A percentile compares a stretch with the other conserved stretches of the same genome.
phyloP scores from a whole-genome alignment of 2,113 vertebrate genomes.

The Saguinus midas region DNA sequence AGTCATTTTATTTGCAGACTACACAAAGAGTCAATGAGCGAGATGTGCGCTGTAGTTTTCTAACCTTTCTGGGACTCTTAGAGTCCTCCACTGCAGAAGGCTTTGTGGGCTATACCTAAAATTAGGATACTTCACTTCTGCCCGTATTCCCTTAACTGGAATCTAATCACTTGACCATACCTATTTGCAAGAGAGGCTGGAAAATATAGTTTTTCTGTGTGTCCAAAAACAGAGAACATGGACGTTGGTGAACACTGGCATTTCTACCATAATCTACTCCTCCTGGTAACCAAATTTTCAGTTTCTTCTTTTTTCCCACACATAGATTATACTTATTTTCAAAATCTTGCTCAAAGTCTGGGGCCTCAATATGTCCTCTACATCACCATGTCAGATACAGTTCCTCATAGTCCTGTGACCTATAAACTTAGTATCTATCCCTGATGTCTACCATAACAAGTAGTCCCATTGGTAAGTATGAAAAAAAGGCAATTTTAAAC shows the following conservation, averaged over 20 bases:
- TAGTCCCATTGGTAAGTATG: background rate
- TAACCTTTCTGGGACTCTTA: background rate
- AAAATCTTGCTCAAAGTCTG: background rate
- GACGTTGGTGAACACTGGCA: background rate
- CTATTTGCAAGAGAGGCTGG: background rate
- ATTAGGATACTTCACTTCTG: background rate
- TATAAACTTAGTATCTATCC: background rate
- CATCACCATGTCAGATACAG: background rate
- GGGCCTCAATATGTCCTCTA: background rate
- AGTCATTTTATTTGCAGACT: background rate
- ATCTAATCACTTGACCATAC: background rate
- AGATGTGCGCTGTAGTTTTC: background rate
- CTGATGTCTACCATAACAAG: background rate
- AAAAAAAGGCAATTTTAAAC: background rate
- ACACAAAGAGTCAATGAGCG: background rate
- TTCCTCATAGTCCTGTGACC: background rate
- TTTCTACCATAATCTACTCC: background rate
- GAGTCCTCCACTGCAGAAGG: background rate
- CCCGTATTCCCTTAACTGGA: background rate
- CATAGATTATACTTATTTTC: background rate
- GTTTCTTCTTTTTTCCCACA: background rate
- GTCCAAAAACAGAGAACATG: background rate
- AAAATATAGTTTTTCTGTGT: background rate
- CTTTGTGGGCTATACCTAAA: background rate
- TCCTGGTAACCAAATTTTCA: background rate